Evolutionary conservation across 2,113 vertebrate species (phyloP), one percentile per base, ranked within the genome.

Genomic region (Orthochromis indermauri): DNA sequence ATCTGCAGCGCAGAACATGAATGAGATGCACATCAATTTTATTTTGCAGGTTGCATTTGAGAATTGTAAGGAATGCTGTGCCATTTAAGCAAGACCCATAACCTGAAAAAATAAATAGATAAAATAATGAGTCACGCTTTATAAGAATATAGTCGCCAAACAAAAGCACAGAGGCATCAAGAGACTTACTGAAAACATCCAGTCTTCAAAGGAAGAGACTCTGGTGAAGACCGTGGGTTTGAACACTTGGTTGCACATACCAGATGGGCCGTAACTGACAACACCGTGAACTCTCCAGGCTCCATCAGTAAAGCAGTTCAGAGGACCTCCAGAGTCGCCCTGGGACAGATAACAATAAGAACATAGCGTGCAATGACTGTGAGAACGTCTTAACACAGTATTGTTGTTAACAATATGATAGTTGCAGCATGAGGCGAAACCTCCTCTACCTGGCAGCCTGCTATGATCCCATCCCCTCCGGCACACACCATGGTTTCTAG

Each of bases 221-320:
- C 93, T 88, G 85, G 94, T 96, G 93, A 96, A 97, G 85, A 96
- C 95, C 0, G 96, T 96, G 78, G 95, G 95, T 53, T 96, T 96
- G 3, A 13, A 63, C 54, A 53, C 33, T 40, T 92, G 93, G 92
- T 95, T 97, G 91, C 96, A 96, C 21, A 24, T n/a, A 19, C 89
- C 90, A 21, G 88, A 0, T 8, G 95, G 94, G 24, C 95, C 95
- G 9, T 95, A 96, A 55, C 95, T 96, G 79, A 96, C 96, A 4
- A 97, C 92, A 47, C 96, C 95, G 1, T 96, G 90, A 40, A 97
- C 92, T 51, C 80, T 93, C 96, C 95, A 96, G 7, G 8, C 53
- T 31, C 93, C 95, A 5, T 89, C 59, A 4, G 59, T 93, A 28
- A 61, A 87, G 66, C 95, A 96, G 92, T 17, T 96, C 86, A 96